Evolutionary conservation across 2,888 invertebrate genomes (phyloP).

Genomic region (Hydrotaea cyrtoneurina): DNA sequence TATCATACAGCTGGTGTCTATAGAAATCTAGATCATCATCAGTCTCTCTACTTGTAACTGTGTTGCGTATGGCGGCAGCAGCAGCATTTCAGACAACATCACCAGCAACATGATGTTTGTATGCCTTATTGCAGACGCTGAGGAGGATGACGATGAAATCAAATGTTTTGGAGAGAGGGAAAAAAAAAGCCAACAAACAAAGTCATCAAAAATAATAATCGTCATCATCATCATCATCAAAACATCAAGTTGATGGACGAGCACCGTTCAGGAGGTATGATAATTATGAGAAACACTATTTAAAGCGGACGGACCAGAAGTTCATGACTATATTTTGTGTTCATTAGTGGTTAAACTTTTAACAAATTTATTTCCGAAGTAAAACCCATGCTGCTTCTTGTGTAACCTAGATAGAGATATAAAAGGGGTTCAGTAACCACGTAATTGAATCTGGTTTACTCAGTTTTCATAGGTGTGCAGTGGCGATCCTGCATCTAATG

Average conservation of each 20-base stretch:
- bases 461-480: too few relatives aligned
- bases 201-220: constrained; percentile 72
- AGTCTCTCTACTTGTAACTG: neutral
- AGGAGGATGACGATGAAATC: constrained; percentile 56
- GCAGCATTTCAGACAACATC: neutral
- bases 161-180: constrained; percentile 69
- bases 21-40: constrained; percentile 63
- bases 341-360: too few relatives aligned
- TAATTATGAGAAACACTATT: neutral
- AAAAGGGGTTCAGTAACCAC: too few relatives aligned
- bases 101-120: constrained; percentile 8
- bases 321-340: too few relatives aligned
- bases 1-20: constrained; percentile 56
- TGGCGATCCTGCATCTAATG: too few relatives aligned
- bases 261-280: neutral
- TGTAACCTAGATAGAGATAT: too few relatives aligned
- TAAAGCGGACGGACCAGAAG: too few relatives aligned
- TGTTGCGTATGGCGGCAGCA: neutral
- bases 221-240: constrained; percentile 68
- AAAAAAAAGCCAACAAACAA: constrained; percentile 70
- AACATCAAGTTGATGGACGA: constrained; percentile 33
- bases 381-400: too few relatives aligned
- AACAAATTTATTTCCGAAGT: too few relatives aligned
- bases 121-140: constrained; percentile 50
- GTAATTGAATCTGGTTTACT: too few relatives aligned